Conservation (phyloP, 2,888 invertebrate species). For the Andricus curvator region DNA sequence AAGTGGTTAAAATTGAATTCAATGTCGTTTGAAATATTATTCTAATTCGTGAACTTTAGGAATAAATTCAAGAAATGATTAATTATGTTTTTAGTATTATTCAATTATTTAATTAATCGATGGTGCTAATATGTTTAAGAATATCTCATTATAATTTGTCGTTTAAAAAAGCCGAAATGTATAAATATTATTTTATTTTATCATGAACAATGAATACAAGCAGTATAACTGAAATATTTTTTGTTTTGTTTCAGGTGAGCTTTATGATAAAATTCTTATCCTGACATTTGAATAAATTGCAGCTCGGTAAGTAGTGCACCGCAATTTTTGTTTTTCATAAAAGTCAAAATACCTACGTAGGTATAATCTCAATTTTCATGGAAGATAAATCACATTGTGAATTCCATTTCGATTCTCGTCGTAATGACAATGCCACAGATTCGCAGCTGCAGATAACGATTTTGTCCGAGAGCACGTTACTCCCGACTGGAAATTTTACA, state of each 20-base stretch:
- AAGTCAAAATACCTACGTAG: neutral
- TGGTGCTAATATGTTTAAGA: too few relatives aligned
- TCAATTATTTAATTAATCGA: too few relatives aligned
- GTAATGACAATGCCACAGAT: slow-evolving; percentile 28
- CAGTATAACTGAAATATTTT: neutral
- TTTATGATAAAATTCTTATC: neutral
- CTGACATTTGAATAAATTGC: neutral
- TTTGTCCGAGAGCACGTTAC: slow-evolving; percentile 14
- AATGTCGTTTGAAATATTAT: too few relatives aligned
- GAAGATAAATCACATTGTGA: slow-evolving; percentile 11
- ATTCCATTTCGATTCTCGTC: slow-evolving; percentile 21
- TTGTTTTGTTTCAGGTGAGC: slow-evolving; percentile 29
- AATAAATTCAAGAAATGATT: too few relatives aligned
- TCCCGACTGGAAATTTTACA: slow-evolving; percentile 16
- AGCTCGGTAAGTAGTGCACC: slow-evolving; percentile 12
- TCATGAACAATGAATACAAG: too few relatives aligned
- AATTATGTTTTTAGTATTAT: too few relatives aligned
- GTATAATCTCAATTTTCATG: slow-evolving; percentile 26
- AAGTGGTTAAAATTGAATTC: too few relatives aligned
- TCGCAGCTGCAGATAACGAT: slow-evolving; percentile 39
- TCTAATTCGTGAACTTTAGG: too few relatives aligned
- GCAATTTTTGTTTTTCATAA: neutral
- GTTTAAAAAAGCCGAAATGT: too few relatives aligned
- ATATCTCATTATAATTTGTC: too few relatives aligned
- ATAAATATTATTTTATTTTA: too few relatives aligned